Base-by-base conservation (phyloP, 1,140 invertebrate genomes). In the Cepaea nemoralis region DNA sequence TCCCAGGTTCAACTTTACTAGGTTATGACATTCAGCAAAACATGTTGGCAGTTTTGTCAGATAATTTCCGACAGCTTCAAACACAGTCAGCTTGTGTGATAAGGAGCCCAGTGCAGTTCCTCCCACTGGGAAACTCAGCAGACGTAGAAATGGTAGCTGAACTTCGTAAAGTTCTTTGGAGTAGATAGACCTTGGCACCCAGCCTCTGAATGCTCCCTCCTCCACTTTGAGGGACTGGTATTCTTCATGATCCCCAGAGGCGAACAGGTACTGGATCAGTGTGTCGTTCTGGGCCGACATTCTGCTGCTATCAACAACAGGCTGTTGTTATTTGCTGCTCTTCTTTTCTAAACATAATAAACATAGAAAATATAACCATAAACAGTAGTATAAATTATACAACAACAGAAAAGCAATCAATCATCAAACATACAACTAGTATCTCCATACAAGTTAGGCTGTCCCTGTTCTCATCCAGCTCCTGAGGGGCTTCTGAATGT, bases 191-290 rank as follows among this genome's bases (percentile, higher is more conserved):
- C 85, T 80, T 22, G 89, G 89, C 6, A 90, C 83, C 89, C 89
- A 90, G 45, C 89, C 88, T 66, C 88, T 88, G 82, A 85, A 90
- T 12, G 86, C 83, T n/a, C 89, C 89, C 63, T 88, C 89, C 14
- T 88, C 88, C 16, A 90, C 85, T n/a, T 55, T n/a, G 39, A 90
- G 80, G 2, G 81, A 74, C 59, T 81, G 77, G 55, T 80, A 77
- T 3, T 71, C 27, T 2, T 84, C 86, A 55, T 87, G 84, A 1
- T 69, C 80, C 19, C 84, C 83, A 27, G 37, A 79, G 24, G 73
- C 73, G 27, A 88, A 69, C 76, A 85, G 87, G 75, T 87, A 84
- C 78, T 83, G 83, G 50, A 86, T 78, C 0, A 82, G 73, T 55
- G 87, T 86, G 24, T 84, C 85, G 22, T 83, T 84, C 78, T 87